These are phyloP conservation scores for Rugalucina vietnamica DNA, from an alignment of 2,888 invertebrate species.

Conservation along the genomic window DNA sequence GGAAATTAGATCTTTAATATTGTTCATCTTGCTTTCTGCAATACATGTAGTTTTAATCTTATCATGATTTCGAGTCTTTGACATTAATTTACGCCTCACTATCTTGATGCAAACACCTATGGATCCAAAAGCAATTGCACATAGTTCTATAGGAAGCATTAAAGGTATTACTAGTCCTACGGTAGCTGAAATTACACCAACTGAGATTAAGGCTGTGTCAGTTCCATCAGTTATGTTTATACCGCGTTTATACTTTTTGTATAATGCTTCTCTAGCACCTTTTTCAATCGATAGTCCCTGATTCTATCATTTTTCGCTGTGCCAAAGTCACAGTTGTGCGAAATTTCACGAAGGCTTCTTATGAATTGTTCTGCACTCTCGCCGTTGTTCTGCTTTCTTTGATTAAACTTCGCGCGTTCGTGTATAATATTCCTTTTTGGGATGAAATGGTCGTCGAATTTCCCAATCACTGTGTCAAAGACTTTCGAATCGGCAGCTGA, in stretches of 20 bases:
- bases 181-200: not conserved
- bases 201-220: not conserved
- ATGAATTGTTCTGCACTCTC: constrained; percentile 41
- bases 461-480: constrained; percentile 16
- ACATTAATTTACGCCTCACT: not conserved
- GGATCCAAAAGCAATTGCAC: not conserved
- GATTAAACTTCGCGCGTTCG: constrained; percentile 42
- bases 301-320: constrained; percentile 27
- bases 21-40: not conserved
- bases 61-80: not conserved
- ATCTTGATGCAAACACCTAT: not conserved
- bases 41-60: no score
- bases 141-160: not conserved
- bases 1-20: not conserved
- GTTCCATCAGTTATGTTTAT: not conserved
- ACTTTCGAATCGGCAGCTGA: not conserved
- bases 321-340: constrained; percentile 40
- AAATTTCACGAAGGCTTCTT: constrained; percentile 23
- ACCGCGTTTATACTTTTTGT: no score
- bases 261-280: constrained; percentile 31
- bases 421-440: constrained; percentile 46
- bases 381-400: constrained; percentile 24
- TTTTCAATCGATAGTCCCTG: constrained; percentile 31
- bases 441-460: constrained; percentile 41
- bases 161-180: not conserved